phyloP scores from a whole-genome alignment of 2,113 vertebrate genomes.

The Colossoma macropomum region DNA sequence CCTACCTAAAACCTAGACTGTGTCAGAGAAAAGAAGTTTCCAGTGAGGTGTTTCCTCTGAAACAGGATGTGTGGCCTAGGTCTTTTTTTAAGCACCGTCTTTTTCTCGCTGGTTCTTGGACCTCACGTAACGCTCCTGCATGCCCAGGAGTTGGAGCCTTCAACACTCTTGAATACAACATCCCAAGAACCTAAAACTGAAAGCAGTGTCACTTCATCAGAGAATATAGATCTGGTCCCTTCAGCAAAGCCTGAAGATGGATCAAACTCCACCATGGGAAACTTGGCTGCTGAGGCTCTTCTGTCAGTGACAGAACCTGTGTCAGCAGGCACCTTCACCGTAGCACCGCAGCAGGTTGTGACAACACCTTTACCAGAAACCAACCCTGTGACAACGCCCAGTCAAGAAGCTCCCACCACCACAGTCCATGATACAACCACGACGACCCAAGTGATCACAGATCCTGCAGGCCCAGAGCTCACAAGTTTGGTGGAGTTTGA shows the following conservation, averaged over 20 bases:
- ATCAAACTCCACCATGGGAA: no score
- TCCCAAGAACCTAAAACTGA: not conserved
- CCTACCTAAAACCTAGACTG: not conserved
- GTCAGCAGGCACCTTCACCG: not conserved
- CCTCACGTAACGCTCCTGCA: not conserved
- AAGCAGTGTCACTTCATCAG: not conserved
- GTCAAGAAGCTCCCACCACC: not conserved
- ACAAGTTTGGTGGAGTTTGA: not conserved
- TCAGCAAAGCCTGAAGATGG: no score
- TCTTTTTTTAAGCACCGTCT: not conserved
- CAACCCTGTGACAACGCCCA: not conserved
- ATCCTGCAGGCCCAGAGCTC: not conserved
- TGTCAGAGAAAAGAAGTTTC: not conserved
- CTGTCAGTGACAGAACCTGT: not conserved
- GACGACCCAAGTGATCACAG: not conserved
- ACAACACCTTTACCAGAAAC: not conserved
- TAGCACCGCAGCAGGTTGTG: not conserved
- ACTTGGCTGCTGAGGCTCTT: not conserved
- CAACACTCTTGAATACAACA: not conserved
- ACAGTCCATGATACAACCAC: not conserved
- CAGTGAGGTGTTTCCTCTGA: not conserved
- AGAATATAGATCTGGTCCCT: no score
- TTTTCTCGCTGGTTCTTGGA: conserved; percentile 41
- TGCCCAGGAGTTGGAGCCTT: not conserved
- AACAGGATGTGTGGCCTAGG: not conserved